These are phyloP conservation scores for Drosophila sp. DNA, from an alignment of 1,140 invertebrate species.

Conservation along the genomic window DNA sequence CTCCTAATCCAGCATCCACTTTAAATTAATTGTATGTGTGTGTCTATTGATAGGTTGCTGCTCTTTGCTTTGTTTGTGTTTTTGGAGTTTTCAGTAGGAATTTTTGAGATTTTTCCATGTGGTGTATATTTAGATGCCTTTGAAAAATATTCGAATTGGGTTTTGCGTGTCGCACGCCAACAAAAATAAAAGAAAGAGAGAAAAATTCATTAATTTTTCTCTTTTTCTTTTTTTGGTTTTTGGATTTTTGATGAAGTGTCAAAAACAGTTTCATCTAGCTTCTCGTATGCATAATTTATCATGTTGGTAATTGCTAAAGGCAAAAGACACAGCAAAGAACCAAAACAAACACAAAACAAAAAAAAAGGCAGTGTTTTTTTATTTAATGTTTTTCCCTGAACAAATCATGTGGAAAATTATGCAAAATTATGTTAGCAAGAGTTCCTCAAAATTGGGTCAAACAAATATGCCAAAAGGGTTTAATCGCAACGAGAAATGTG, in stretches of 20 bases:
- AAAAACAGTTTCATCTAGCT: slow-evolving; percentile 61
- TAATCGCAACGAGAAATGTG: slow-evolving; percentile 16
- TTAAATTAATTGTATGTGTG: slow-evolving; percentile 61
- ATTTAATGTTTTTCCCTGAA: slow-evolving; percentile 56
- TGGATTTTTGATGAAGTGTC: slow-evolving; percentile 51
- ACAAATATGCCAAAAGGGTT: slow-evolving; percentile 8
- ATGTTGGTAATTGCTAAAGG: slow-evolving; percentile 43
- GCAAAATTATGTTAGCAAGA: slow-evolving; percentile 38
- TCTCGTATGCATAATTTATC: slow-evolving; percentile 66
- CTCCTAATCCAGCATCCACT: slow-evolving; percentile 32
- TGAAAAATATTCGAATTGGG: slow-evolving; percentile 54
- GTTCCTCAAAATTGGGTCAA: slow-evolving; percentile 43
- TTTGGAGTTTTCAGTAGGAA: not conserved
- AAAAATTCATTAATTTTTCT: slow-evolving; percentile 45
- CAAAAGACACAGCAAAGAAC: slow-evolving; percentile 6
- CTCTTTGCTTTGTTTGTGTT: slow-evolving; percentile 40
- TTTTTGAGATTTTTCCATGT: slow-evolving; percentile 41
- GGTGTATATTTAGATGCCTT: slow-evolving; percentile 52
- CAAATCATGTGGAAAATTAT: slow-evolving; percentile 73
- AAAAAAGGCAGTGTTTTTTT: slow-evolving; percentile 2
- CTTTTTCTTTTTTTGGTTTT: slow-evolving; percentile 13
- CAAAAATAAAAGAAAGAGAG: not conserved
- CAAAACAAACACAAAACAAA: not conserved
- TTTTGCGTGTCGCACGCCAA: slow-evolving; percentile 70
- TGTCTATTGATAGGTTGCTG: slow-evolving; percentile 64